phyloP scores from a whole-genome alignment of 2,888 invertebrate species.

The Rhodophaea formosa region DNA sequence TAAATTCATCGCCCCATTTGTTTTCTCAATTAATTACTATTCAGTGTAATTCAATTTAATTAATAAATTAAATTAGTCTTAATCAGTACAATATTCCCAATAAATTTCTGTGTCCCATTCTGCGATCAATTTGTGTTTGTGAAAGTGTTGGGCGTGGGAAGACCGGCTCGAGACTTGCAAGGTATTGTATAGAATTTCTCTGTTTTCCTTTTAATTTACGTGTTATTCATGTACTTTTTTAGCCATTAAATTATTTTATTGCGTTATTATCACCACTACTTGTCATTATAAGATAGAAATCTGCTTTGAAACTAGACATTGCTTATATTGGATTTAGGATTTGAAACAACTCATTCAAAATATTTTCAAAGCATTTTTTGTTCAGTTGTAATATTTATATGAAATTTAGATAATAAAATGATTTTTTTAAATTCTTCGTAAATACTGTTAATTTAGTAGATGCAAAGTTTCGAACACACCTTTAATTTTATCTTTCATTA shows the following conservation, averaged over 20 bases:
- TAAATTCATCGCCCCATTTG: slow-evolving; percentile 3
- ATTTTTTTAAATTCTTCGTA: neutral
- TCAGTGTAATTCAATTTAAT: neutral
- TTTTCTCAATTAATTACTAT: neutral
- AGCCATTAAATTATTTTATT: neutral
- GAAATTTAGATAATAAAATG: neutral
- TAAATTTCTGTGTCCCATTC: neutral
- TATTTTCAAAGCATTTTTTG: neutral
- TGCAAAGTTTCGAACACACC: neutral
- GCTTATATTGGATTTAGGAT: neutral
- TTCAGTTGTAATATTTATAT: neutral
- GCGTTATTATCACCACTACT: neutral
- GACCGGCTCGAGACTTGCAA: slow-evolving; percentile 13
- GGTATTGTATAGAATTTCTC: slow-evolving; percentile 1
- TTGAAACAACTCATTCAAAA: neutral
- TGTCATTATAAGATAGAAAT: neutral
- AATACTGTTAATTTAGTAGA: neutral
- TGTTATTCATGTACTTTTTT: neutral
- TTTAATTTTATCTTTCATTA: neutral
- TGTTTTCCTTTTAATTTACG: slow-evolving; percentile 1
- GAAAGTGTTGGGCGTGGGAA: slow-evolving; percentile 13
- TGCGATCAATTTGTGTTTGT: neutral
- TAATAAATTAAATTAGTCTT: neutral
- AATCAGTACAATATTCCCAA: neutral
- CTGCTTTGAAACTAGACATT: neutral